These are phyloP conservation scores for Camelus bactrianus DNA, from an alignment of 2,113 vertebrate genomes.

Conservation along the genomic window DNA sequence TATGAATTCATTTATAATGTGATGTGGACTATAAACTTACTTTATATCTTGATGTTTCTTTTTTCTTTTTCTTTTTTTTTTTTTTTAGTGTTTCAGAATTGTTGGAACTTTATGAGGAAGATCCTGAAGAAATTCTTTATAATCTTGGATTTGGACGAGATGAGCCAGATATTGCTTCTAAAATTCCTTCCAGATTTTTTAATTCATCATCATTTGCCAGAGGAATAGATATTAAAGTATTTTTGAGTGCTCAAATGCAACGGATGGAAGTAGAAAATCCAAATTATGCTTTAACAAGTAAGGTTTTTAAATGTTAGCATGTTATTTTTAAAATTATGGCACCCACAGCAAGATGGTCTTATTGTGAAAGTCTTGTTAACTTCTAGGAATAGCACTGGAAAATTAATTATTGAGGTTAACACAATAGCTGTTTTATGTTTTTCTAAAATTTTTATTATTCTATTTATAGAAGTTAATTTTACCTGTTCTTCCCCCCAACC, in stretches of 20 bases:
- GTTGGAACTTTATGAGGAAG: constrained; percentile 97
- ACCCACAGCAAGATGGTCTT: not conserved
- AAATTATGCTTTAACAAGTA: constrained; percentile 98
- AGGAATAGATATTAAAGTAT: constrained; percentile 99
- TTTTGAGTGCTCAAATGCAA: constrained; percentile 96
- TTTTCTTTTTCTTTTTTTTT: constrained; percentile 7
- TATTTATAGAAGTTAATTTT: not conserved
- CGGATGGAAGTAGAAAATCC: constrained; percentile 98
- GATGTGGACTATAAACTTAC: not conserved
- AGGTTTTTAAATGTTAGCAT: constrained; percentile 76
- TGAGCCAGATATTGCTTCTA: constrained; percentile 96
- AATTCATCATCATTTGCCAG: constrained; percentile 92
- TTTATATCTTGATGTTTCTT: not conserved
- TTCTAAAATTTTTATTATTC: constrained; percentile 39
- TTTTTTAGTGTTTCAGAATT: constrained; percentile 95
- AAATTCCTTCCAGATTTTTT: constrained; percentile 97
- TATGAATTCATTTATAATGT: constrained; percentile 6
- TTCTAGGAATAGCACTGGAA: constrained; percentile 33
- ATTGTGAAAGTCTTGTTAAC: not conserved
- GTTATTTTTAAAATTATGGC: not conserved
- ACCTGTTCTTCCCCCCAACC: not conserved
- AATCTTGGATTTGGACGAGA: constrained; percentile 98
- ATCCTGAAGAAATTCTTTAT: constrained; percentile 97
- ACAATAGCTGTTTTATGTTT: constrained; percentile 25
- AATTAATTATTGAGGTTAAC: constrained; percentile 7